Conservation (phyloP, 2,888 invertebrate species). For the Trachelus tabidus region DNA sequence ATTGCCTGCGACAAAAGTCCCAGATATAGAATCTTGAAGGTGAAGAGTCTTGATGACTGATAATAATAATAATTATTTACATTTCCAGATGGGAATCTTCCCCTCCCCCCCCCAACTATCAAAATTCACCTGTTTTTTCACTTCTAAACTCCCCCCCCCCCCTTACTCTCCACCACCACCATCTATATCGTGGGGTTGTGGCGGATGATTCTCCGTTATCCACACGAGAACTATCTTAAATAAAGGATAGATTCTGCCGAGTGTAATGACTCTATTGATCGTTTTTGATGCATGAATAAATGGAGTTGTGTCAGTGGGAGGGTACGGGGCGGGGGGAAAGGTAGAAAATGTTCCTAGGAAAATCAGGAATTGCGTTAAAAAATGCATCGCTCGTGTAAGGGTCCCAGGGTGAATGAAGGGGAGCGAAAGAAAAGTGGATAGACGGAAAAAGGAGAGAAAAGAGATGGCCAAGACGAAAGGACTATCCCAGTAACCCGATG, state of each 20-base stretch:
- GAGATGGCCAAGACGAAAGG: neutral
- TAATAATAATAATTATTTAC: neutral
- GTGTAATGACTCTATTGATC: neutral
- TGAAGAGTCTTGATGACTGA: neutral
- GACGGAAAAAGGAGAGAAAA: neutral
- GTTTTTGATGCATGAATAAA: neutral
- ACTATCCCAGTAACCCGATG: neutral
- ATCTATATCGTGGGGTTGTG: too few relatives aligned
- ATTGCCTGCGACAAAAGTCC: neutral
- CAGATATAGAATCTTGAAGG: neutral
- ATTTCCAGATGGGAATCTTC: neutral
- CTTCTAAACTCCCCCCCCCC: neutral
- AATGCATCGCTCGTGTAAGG: neutral
- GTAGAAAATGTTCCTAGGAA: neutral
- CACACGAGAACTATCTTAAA: neutral
- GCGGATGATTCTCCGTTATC: neutral
- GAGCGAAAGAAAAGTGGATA: neutral
- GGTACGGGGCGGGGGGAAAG: too few relatives aligned
- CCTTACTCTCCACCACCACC: accelerated
- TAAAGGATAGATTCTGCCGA: neutral
- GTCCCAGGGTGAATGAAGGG: neutral
- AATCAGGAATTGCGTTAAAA: neutral
- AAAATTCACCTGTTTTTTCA: neutral
- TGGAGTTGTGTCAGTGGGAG: neutral
- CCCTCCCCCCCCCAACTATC: neutral